Evolutionary conservation across 2,797 vertebrate genomes (phyloP).

Genomic region (Furcifer pardalis): DNA sequence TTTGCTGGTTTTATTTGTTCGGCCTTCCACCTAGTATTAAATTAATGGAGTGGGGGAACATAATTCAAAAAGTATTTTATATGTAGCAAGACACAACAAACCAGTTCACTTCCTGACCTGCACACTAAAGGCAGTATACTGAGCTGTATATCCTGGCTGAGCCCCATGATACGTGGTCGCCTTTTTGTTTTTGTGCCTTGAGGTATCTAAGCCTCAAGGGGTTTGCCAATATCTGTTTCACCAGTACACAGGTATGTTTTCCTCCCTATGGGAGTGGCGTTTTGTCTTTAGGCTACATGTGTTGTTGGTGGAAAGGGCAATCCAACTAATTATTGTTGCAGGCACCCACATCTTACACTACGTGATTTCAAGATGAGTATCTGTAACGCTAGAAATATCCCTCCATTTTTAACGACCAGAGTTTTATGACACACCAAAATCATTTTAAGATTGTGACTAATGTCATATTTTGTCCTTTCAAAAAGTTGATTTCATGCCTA

Average conservation of each 20-base stretch:
- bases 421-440: background rate
- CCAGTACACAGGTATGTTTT: background rate
- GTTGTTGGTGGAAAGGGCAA: background rate
- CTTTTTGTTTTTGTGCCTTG: background rate
- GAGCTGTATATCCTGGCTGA: background rate
- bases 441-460: background rate
- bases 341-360: background rate
- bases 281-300: background rate
- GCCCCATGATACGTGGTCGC: background rate
- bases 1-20: background rate
- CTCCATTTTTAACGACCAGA: background rate
- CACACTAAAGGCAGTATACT: background rate
- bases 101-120: background rate
- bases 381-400: background rate
- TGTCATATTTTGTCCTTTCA: background rate
- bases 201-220: background rate
- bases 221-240: background rate
- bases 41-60: too few species aligned
- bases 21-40: too few species aligned
- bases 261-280: background rate
- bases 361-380: background rate
- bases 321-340: too few species aligned
- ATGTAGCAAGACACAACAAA: background rate
- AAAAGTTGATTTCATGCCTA: background rate
- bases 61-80: background rate